A percentile compares a stretch with the other conserved stretches of the same genome.
These are phyloP conservation scores for Tauraco hartlaubi DNA, from an alignment of 2,797 vertebrate species.

Conservation along the genomic window DNA sequence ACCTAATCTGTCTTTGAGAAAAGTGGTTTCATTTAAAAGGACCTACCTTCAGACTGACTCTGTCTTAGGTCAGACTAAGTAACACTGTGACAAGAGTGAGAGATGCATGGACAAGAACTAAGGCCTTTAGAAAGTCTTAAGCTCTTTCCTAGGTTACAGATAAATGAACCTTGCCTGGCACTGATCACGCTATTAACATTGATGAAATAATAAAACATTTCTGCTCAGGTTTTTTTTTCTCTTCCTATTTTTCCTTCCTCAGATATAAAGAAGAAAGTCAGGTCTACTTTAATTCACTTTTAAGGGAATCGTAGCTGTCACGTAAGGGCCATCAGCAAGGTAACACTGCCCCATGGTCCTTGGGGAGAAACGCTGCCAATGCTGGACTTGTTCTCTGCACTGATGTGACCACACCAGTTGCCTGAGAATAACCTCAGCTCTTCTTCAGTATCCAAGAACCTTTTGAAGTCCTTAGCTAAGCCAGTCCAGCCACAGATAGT, in stretches of 20 bases:
- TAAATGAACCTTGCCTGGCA: background rate
- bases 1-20: background rate
- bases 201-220: background rate
- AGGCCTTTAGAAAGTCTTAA: background rate
- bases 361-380: background rate
- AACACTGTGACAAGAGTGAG: background rate
- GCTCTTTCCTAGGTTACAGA: background rate
- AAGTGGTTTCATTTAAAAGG: background rate
- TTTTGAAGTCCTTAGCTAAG: background rate
- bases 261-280: background rate
- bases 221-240: background rate
- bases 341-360: background rate
- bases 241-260: background rate
- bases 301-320: rapidly evolving
- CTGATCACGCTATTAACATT: background rate
- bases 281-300: background rate
- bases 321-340: background rate
- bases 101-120: background rate
- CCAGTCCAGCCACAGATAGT: background rate
- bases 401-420: background rate
- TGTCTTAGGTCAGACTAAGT: background rate
- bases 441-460: background rate
- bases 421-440: background rate
- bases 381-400: background rate
- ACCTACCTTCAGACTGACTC: background rate